These are phyloP conservation scores for Bombus polaris DNA, from an alignment of 1,140 invertebrate species.

Conservation along the genomic window DNA sequence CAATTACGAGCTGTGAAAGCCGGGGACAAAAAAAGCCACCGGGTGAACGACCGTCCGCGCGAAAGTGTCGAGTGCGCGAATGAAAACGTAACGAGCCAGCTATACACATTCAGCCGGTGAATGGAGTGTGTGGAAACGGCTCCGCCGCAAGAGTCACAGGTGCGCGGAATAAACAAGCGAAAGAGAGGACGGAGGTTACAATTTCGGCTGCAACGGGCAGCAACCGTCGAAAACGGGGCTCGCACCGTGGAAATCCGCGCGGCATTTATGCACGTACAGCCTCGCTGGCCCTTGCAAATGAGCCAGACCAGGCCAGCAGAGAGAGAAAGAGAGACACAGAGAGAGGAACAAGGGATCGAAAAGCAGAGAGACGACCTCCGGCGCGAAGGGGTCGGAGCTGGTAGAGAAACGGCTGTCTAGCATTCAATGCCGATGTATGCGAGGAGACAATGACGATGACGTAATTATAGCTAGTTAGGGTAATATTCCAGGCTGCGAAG, in stretches of 20 bases:
- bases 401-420: slow-evolving; percentile 56
- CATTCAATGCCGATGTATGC: slow-evolving; percentile 68
- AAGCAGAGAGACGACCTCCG: background rate
- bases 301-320: background rate
- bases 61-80: slow-evolving; percentile 11
- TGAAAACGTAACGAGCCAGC: slow-evolving; percentile 45
- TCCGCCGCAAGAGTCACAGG: slow-evolving; percentile 30
- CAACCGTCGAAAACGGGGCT: background rate
- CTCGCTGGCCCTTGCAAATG: background rate
- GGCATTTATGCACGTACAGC: slow-evolving; percentile 1
- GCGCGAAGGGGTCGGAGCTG: slow-evolving; percentile 10
- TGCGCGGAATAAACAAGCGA: slow-evolving; percentile 25
- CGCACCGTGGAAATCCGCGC: background rate
- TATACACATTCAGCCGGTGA: background rate
- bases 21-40: slow-evolving; percentile 2
- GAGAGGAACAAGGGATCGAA: background rate
- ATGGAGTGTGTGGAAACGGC: background rate
- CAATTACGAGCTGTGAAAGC: slow-evolving; percentile 37
- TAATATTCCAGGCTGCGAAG: slow-evolving; percentile 74
- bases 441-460: slow-evolving; percentile 77
- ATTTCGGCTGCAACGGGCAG: slow-evolving; percentile 1
- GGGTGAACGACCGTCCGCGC: slow-evolving; percentile 46
- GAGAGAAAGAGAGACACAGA: background rate
- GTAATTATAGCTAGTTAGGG: slow-evolving; percentile 79
- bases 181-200: background rate